Base-by-base conservation (phyloP, 2,888 invertebrate genomes). In the Cataglyphis altisquamis region DNA sequence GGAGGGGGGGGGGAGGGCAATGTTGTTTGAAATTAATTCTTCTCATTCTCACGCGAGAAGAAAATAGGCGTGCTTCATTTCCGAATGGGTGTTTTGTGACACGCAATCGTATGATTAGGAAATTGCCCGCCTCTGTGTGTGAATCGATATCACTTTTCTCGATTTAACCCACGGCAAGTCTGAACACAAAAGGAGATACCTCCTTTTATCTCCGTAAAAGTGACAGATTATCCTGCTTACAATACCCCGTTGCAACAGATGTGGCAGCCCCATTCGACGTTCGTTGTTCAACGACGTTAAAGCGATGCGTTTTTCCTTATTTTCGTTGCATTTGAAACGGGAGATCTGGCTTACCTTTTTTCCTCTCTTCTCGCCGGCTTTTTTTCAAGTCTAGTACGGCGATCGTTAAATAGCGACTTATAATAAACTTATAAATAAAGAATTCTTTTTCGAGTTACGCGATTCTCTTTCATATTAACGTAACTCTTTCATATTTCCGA, bases 21-120 rank as follows among this genome's bases (percentile, higher is more conserved):
- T 57, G 77, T n/a, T 29, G 41, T 41, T 41, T 36, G 45, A 45
- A 80, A 67, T 80, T 80, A 60, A 62, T 70, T 70, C 36, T 25
- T 60, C 18, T 10, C 21, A 45, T 78, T 70, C 29, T 70, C 57
- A 25, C 55, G 18, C 77, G 55, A 55, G 29, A 39, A 67, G 41
- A 41, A 78, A 57, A 60, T 29, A 39, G 39, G n/a, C n/a, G 39
- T n/a, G 12, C 52, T 52, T 52, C n/a, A 57, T 21, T 68, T 41
- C 32, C 45, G 18, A 21, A 48, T 41, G 45, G n/a, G 15, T 9
- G 45, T 45, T 45, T 18, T 9, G 2, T 8, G 57, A 70, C 78
- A 80, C 60, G 78, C 72, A 70, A 80, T 80, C 32, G 32, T 41
- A 60, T 70, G 68, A 78, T 78, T 70, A 78, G 78, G 32, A 32